These are phyloP conservation scores for Oxyteleia sp. DNA, from an alignment of 2,888 invertebrate genomes.

Conservation along the genomic window DNA sequence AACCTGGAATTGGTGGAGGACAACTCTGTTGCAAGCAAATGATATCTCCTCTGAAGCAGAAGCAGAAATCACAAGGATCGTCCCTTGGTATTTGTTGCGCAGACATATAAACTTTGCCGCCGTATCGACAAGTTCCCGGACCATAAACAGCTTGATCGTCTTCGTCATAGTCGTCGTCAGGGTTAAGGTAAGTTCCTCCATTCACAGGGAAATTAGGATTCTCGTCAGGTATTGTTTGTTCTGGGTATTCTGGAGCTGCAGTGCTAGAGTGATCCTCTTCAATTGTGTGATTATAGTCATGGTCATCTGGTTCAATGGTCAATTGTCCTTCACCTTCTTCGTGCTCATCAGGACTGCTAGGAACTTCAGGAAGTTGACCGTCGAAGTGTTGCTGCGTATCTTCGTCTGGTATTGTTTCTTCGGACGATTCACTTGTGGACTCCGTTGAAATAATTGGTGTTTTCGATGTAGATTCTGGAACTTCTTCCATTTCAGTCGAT, in stretches of 20 bases:
- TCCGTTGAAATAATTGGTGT: conserved; percentile 41
- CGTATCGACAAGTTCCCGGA: conserved; percentile 96
- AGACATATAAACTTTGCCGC: conserved; percentile 96
- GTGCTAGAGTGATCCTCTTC: conserved; percentile 63
- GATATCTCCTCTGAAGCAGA: conserved; percentile 98
- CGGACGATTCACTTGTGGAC: conserved; percentile 51
- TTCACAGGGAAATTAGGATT: conserved; percentile 83
- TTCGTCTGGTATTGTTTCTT: conserved; percentile 61
- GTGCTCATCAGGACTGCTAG: conserved; percentile 68
- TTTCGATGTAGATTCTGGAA: conserved; percentile 43
- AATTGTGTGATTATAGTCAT: conserved; percentile 76
- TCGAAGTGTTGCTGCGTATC: conserved; percentile 71
- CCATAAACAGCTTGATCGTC: conserved; percentile 94
- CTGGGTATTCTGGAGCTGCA: conserved; percentile 79
- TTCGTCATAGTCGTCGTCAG: conserved; percentile 91
- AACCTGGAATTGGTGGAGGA: conserved; percentile 97
- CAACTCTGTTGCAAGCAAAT: conserved; percentile 98
- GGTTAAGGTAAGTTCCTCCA: conserved; percentile 88
- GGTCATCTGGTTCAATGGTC: conserved; percentile 76
- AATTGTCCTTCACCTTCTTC: conserved; percentile 77
- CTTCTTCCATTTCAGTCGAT: conserved; percentile 35
- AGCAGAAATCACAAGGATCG: conserved; percentile 98
- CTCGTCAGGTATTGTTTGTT: conserved; percentile 80
- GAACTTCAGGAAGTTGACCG: conserved; percentile 73
- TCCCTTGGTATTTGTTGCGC: conserved; percentile 98